These are phyloP conservation scores for Pollimyrus isidori DNA, from an alignment of 2,113 vertebrate species.

Conservation along the genomic window DNA sequence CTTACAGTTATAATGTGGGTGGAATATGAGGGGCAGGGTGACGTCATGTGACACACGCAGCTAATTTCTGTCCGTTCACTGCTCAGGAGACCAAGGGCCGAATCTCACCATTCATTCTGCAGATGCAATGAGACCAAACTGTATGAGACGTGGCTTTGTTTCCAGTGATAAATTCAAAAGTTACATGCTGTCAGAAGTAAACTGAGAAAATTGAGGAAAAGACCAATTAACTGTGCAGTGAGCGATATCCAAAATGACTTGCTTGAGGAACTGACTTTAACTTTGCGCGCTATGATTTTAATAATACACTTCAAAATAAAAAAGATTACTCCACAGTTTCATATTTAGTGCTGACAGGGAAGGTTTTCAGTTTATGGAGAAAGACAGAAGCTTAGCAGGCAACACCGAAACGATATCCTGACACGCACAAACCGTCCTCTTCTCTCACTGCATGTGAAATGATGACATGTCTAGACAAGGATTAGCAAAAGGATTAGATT, in stretches of 20 bases:
- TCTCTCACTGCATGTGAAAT: background rate
- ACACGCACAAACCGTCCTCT: background rate
- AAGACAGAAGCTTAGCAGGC: background rate
- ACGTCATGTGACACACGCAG: background rate
- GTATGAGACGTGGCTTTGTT: background rate
- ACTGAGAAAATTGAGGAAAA: background rate
- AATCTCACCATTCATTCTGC: background rate
- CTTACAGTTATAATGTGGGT: background rate
- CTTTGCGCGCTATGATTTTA: background rate
- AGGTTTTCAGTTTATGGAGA: background rate
- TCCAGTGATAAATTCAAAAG: background rate
- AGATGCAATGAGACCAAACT: background rate
- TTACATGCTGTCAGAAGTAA: background rate
- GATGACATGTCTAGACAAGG: background rate
- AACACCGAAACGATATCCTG: background rate
- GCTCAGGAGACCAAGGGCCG: background rate
- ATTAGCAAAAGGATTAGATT: background rate
- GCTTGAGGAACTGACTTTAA: background rate
- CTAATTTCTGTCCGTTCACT: background rate
- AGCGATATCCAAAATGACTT: background rate
- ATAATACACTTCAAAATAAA: slow-evolving; percentile 31
- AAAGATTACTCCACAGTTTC: slow-evolving; percentile 2
- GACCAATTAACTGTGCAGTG: background rate
- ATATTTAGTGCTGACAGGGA: background rate
- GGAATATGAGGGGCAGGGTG: background rate